Conservation (phyloP, 2,888 invertebrate genomes). For the Eilema depressum region DNA sequence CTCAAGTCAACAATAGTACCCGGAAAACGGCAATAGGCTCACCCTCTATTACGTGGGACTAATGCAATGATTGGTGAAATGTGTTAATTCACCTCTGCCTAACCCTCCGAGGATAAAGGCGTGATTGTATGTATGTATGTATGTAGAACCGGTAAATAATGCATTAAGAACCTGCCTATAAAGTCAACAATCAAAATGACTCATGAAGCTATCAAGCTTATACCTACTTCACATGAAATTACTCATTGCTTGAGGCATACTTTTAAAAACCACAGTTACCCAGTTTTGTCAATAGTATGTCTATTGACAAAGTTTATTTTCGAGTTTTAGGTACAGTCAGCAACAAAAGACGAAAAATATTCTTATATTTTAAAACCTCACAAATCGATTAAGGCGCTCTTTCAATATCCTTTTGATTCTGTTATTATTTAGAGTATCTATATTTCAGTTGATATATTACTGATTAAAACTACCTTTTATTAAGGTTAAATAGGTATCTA, state of each 20-base stretch:
- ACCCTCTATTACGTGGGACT: too few relatives aligned
- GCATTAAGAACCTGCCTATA: conserved; percentile 16
- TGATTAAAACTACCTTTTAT: background rate
- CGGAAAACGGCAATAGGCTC: too few relatives aligned
- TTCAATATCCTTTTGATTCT: background rate
- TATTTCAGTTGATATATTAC: background rate
- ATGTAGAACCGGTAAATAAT: too few relatives aligned
- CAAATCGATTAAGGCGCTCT: background rate
- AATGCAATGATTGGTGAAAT: too few relatives aligned
- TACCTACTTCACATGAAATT: conserved; percentile 45
- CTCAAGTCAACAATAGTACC: too few relatives aligned
- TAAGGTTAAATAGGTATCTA: background rate
- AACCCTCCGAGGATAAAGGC: too few relatives aligned
- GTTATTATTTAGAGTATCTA: background rate
- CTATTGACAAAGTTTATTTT: conserved; percentile 37
- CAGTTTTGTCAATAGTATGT: conserved; percentile 42
- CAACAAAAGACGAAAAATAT: conserved; percentile 1
- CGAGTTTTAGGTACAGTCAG: conserved; percentile 25
- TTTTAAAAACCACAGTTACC: conserved; percentile 48
- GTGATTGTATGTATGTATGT: too few relatives aligned
- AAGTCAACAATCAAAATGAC: conserved; percentile 41
- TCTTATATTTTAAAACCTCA: background rate
- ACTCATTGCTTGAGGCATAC: conserved; percentile 41
- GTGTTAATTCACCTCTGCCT: too few relatives aligned
- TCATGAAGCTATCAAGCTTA: conserved; percentile 37